Percentiles rank a stretch among this genome's conserved stretches.
Conservation (phyloP, 2,888 invertebrate genomes). For the Malacosoma neustria region DNA sequence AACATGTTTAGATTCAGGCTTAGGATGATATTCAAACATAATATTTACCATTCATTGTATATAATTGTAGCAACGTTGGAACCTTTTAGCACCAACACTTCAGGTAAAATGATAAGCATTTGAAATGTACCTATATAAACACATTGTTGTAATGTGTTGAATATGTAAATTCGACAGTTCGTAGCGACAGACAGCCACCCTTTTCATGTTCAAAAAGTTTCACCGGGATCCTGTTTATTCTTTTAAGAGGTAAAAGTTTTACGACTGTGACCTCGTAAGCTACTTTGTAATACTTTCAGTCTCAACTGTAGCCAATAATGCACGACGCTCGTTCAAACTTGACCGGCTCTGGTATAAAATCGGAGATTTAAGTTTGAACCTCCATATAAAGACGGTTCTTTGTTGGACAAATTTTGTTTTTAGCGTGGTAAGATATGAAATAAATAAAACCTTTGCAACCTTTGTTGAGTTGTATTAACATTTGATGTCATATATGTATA, state of each 20-base stretch:
- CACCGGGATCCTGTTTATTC: conserved; percentile 21
- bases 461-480: too few relatives aligned
- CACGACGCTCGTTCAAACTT: conserved; percentile 11
- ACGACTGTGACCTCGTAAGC: conserved; percentile 22
- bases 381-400: not conserved
- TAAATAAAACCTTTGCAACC: too few relatives aligned
- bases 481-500: too few relatives aligned
- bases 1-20: too few relatives aligned
- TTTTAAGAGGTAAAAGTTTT: conserved; percentile 18
- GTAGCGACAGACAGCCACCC: not conserved
- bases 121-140: not conserved
- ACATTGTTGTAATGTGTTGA: not conserved
- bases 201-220: conserved; percentile 12
- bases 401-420: not conserved
- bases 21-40: too few relatives aligned
- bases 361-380: not conserved
- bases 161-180: not conserved
- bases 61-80: too few relatives aligned
- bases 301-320: conserved; percentile 15
- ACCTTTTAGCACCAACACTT: not conserved
- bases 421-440: too few relatives aligned
- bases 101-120: not conserved
- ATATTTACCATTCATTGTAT: too few relatives aligned
- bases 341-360: conserved; percentile 3
- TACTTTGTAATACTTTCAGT: conserved; percentile 26